Evolutionary conservation across 1,140 invertebrate species (phyloP).

Genomic region (Argopecten irradians): DNA sequence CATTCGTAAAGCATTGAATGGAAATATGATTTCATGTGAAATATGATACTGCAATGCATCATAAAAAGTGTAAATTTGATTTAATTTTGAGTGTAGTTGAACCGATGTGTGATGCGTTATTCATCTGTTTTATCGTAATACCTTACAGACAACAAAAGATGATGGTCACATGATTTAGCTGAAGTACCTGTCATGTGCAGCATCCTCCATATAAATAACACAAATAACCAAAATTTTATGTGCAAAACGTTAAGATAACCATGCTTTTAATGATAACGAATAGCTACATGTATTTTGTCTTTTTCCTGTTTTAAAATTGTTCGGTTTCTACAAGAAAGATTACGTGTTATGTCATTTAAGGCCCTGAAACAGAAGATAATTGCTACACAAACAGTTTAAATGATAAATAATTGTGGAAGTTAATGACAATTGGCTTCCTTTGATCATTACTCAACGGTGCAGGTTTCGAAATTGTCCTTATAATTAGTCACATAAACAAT

Average conservation of each 20-base stretch:
- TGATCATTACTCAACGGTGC: background rate
- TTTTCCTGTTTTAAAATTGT: background rate
- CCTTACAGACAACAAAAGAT: background rate
- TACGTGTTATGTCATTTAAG: background rate
- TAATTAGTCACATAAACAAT: background rate
- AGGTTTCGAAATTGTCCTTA: background rate
- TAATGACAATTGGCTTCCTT: background rate
- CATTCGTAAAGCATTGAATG: background rate
- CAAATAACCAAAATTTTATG: too few relatives aligned
- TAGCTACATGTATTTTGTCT: too few relatives aligned
- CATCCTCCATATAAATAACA: too few relatives aligned
- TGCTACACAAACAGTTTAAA: background rate
- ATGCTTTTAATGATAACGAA: too few relatives aligned
- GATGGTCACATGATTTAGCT: too few relatives aligned
- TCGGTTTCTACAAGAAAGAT: background rate
- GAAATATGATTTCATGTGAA: too few relatives aligned
- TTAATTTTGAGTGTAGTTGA: background rate
- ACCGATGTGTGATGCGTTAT: background rate
- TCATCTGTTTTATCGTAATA: background rate
- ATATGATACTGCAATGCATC: too few relatives aligned
- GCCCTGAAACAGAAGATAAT: background rate
- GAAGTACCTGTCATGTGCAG: too few relatives aligned
- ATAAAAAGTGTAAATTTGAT: background rate
- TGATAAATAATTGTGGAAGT: background rate
- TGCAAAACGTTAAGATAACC: too few relatives aligned